Base-by-base conservation (phyloP, 2,113 vertebrate species). In the Lycocorax pyrrhopterus region DNA sequence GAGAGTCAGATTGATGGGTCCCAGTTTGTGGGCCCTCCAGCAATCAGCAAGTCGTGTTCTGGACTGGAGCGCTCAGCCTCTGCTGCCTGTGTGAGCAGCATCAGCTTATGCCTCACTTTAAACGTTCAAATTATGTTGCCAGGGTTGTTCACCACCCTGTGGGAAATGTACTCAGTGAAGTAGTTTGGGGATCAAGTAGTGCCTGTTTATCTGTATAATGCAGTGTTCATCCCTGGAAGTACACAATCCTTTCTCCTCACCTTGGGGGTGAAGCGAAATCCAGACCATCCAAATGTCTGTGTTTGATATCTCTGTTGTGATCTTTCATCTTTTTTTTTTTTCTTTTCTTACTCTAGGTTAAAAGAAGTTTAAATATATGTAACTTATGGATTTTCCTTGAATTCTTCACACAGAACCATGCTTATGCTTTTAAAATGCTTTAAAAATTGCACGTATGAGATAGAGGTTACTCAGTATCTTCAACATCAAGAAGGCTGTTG, bases 241-340 rank as follows among this genome's bases (percentile, higher is more conserved):
- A 49, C 25, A 10, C 11, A 37, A 15, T 56, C 47, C 17, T 41
- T 67, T n/a, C n/a, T n/a, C n/a, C n/a, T n/a, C n/a, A n/a, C n/a
- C n/a, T n/a, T 3, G 1, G 1, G 2, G 2, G 0, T 18, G 16
- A 22, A 9, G 17, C 33, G 18, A 49, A 84, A 60, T 33, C 16
- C 33, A 51, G 30, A 35, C 15, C 8, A 17, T 41, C 7, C 25
- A 19, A 43, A 29, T 35, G 16, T 11, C 6, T 29, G 4, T 30
- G 19, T 39, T 84, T 20, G 16, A 6, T 46, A 15, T 52, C 10
- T 39, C 17, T n/a, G 14, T 12, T 67, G 33, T 25, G 19, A n/a
- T 44, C 7, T 53, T 74, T 51, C 3, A 4, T 52, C 12, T 13
- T 47, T 47, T 47, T 47, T 2, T 12, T 53, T 22, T 23, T n/a